Percentiles rank a stretch among this genome's conserved stretches.
phyloP scores from a whole-genome alignment of 2,888 invertebrate species.

The Panopea generosa region DNA sequence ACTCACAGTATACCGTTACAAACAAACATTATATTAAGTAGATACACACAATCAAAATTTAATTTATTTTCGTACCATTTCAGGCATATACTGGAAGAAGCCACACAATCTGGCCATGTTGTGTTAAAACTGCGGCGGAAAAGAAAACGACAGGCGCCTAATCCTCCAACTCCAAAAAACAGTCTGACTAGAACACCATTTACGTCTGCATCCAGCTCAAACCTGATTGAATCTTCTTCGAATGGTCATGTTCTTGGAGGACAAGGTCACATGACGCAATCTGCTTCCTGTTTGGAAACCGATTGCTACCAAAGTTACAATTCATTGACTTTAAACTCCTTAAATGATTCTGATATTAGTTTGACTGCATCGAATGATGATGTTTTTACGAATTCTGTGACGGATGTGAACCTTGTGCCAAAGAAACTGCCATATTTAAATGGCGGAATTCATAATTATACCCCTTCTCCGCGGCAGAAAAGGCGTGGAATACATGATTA shows the following conservation, averaged over 20 bases:
- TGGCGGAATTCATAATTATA: constrained; percentile 14
- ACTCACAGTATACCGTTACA: too few relatives aligned
- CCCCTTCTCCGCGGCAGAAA: constrained; percentile 24
- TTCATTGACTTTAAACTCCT: constrained; percentile 57
- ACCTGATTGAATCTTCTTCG: constrained; percentile 31
- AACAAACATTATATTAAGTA: too few relatives aligned
- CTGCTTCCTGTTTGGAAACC: constrained; percentile 52
- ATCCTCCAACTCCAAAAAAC: constrained; percentile 63
- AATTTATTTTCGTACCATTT: too few relatives aligned
- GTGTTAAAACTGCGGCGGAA: constrained; percentile 75
- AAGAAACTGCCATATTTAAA: constrained; percentile 26
- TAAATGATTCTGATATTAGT: constrained; percentile 61
- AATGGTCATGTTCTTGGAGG: constrained; percentile 20
- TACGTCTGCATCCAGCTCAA: constrained; percentile 46
- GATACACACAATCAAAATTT: too few relatives aligned
- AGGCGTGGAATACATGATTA: constrained; percentile 6
- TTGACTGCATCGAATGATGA: constrained; percentile 67
- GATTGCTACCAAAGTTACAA: constrained; percentile 47
- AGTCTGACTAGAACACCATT: constrained; percentile 14
- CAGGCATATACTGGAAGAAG: constrained; percentile 71
- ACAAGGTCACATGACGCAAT: constrained; percentile 33
- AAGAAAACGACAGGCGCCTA: constrained; percentile 71
- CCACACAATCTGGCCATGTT: constrained; percentile 73
- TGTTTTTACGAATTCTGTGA: constrained; percentile 65
- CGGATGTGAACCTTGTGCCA: constrained; percentile 30